A percentile compares a stretch with the other conserved stretches of the same genome.
Conservation (phyloP, 1,140 invertebrate species). For the Ericerus pela region DNA sequence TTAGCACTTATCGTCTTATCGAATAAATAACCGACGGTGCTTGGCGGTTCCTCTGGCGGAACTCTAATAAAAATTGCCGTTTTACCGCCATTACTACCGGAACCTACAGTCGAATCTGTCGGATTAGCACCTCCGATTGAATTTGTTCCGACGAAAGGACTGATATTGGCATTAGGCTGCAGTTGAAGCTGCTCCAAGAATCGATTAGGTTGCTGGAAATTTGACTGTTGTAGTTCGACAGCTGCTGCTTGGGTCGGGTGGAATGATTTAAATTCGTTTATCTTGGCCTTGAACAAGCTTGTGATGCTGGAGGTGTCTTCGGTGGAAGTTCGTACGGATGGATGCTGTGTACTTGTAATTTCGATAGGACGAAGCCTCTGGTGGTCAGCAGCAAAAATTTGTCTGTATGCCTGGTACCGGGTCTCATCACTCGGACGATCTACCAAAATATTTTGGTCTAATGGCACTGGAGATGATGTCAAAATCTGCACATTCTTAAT, state of each 20-base stretch:
- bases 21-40: neutral
- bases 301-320: neutral
- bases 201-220: neutral
- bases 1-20: neutral
- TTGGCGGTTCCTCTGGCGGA: neutral
- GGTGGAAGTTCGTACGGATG: neutral
- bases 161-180: neutral
- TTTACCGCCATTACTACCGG: too few species aligned
- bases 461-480: too few species aligned
- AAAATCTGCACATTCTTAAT: conserved; percentile 3
- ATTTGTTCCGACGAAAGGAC: neutral
- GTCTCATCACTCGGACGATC: too few species aligned
- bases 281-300: neutral
- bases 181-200: neutral
- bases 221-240: neutral
- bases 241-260: neutral
- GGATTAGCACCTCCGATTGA: neutral
- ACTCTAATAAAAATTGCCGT: conserved; percentile 1
- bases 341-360: neutral
- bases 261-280: neutral
- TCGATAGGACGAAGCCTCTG: neutral
- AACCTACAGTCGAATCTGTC: too few species aligned
- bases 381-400: neutral
- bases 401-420: conserved; percentile 6
- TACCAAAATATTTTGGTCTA: too few species aligned